phyloP scores from a whole-genome alignment of 2,888 invertebrate species.

The Cryptocheilus praepositus region DNA sequence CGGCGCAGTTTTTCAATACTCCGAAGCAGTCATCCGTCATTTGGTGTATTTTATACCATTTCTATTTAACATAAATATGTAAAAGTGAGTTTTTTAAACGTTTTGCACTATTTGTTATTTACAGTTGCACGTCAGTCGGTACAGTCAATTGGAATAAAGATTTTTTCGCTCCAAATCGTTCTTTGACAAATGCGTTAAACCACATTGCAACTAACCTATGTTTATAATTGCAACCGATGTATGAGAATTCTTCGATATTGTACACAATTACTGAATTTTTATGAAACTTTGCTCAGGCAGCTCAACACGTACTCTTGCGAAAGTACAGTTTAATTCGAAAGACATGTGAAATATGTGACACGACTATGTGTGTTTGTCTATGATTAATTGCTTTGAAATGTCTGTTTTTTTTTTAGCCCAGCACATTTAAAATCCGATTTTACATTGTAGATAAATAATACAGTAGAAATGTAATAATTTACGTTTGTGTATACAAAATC shows the following conservation, averaged over 20 bases:
- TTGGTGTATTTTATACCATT: constrained; percentile 57
- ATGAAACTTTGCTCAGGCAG: too few relatives aligned
- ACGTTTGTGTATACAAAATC: constrained; percentile 1
- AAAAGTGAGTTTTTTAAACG: constrained; percentile 61
- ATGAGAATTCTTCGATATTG: not conserved
- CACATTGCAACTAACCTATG: constrained; percentile 45
- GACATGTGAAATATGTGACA: not conserved
- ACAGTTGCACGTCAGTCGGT: not conserved
- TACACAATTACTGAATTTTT: not conserved
- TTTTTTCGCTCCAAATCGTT: constrained; percentile 8
- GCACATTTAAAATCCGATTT: constrained; percentile 1
- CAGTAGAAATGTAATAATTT: not conserved
- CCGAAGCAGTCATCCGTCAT: constrained; percentile 55
- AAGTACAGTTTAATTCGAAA: not conserved
- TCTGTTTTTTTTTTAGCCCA: constrained; percentile 1
- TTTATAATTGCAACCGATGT: constrained; percentile 16
- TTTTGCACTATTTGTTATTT: constrained; percentile 8
- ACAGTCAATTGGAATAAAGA: not conserved
- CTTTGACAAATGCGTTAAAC: not conserved
- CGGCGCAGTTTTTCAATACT: constrained; percentile 52
- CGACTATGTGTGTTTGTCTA: not conserved
- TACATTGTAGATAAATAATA: constrained; percentile 3
- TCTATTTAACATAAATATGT: constrained; percentile 66
- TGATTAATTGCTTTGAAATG: not conserved
- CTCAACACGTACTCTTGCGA: too few relatives aligned